phyloP scores from a whole-genome alignment of 2,113 vertebrate genomes.

The Ellobius talpinus region DNA sequence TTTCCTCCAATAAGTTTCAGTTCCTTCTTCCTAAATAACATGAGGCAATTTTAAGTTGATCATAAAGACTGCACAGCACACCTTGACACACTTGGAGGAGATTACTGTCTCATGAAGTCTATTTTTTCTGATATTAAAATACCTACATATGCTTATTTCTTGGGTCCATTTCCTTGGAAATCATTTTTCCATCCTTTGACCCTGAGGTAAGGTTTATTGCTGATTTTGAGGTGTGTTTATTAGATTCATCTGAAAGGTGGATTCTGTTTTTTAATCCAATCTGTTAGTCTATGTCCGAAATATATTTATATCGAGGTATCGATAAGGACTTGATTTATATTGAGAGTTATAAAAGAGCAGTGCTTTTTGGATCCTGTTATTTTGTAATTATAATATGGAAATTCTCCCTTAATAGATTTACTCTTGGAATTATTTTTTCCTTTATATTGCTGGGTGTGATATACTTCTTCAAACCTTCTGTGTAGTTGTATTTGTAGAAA shows the following conservation, averaged over 20 bases:
- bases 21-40: neutral
- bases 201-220: accelerated
- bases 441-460: too few relatives aligned
- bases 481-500: neutral
- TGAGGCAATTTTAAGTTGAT: neutral
- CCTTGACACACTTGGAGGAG: neutral
- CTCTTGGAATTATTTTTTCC: neutral
- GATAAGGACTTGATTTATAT: neutral
- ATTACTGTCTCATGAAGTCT: neutral
- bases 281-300: neutral
- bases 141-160: neutral
- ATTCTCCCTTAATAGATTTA: neutral
- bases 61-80: neutral
- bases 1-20: neutral
- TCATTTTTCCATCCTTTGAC: neutral
- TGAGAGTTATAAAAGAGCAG: neutral
- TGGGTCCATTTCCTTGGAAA: neutral
- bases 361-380: neutral
- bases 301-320: neutral
- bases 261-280: neutral
- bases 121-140: neutral
- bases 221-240: neutral
- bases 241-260: neutral
- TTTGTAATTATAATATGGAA: neutral
- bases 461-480: neutral